Percentiles rank a stretch among this genome's conserved stretches.
phyloP scores from a whole-genome alignment of 2,888 invertebrate genomes.

The Stenoptilia bipunctidactyla region DNA sequence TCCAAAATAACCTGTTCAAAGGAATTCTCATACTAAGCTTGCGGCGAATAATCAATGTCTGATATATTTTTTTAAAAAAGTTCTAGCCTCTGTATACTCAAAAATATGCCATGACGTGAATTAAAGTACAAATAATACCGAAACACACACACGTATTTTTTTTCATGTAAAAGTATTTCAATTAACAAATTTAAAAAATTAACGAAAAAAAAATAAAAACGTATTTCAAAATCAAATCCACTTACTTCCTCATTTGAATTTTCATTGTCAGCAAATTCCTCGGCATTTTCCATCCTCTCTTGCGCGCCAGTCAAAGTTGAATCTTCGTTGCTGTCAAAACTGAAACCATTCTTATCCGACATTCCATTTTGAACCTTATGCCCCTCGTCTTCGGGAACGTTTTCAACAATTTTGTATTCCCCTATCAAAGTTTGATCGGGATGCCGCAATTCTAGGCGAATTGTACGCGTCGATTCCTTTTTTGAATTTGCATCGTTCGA shows the following conservation, averaged over 20 bases:
- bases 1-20: no score
- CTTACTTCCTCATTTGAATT: not conserved
- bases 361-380: not conserved
- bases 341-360: not conserved
- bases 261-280: not conserved
- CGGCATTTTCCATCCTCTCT: not conserved
- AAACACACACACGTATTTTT: no score
- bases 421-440: not conserved
- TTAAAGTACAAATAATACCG: no score
- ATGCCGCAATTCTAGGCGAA: conserved; percentile 1
- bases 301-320: not conserved
- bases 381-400: not conserved
- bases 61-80: no score
- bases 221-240: not conserved
- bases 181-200: no score
- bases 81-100: no score
- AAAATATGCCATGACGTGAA: no score
- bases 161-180: no score
- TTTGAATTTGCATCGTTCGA: conserved; percentile 13
- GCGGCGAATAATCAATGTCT: no score
- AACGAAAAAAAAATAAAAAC: no score
- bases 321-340: not conserved
- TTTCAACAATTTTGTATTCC: not conserved
- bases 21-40: no score
- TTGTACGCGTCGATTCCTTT: conserved; percentile 1